A percentile compares a stretch with the other conserved stretches of the same genome.
These are phyloP conservation scores for Pyxicephalus adspersus DNA, from an alignment of 2,113 vertebrate species.

Conservation along the genomic window DNA sequence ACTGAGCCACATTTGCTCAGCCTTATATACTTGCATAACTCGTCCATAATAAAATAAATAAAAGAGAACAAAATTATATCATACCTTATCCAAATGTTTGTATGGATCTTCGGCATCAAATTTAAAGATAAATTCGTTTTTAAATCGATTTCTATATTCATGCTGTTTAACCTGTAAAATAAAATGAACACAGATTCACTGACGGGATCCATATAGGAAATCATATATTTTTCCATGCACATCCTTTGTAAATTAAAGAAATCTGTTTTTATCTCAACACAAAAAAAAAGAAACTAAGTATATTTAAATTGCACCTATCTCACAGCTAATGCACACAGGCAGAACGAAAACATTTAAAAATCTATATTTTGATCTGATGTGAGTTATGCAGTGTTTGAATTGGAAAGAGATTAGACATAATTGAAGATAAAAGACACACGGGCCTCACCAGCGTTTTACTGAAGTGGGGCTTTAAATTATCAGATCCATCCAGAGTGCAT, in stretches of 20 bases:
- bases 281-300: slow-evolving; percentile 74
- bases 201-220: slow-evolving; percentile 51
- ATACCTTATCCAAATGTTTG: slow-evolving; percentile 70
- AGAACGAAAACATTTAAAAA: slow-evolving; percentile 79
- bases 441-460: slow-evolving; percentile 87
- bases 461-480: slow-evolving; percentile 89
- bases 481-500: slow-evolving; percentile 94
- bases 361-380: slow-evolving; percentile 94
- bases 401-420: slow-evolving; percentile 94
- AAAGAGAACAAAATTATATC: slow-evolving; percentile 24
- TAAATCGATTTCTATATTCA: slow-evolving; percentile 78
- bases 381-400: slow-evolving; percentile 87
- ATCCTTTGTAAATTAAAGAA: slow-evolving; percentile 67
- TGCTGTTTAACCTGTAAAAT: slow-evolving; percentile 71
- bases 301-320: slow-evolving; percentile 60
- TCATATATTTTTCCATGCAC: slow-evolving; percentile 67
- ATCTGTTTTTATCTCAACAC: slow-evolving; percentile 67
- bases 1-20: too few relatives aligned
- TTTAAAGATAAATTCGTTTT: slow-evolving; percentile 75
- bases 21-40: background rate
- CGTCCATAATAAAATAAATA: background rate
- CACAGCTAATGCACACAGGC: slow-evolving; percentile 61
- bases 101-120: slow-evolving; percentile 74
- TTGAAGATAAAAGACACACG: slow-evolving; percentile 91
- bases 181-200: background rate